A percentile compares a stretch with the other conserved stretches of the same genome.
These are phyloP conservation scores for Dolichoris vasculosae DNA, from an alignment of 1,140 invertebrate species.

Conservation along the genomic window DNA sequence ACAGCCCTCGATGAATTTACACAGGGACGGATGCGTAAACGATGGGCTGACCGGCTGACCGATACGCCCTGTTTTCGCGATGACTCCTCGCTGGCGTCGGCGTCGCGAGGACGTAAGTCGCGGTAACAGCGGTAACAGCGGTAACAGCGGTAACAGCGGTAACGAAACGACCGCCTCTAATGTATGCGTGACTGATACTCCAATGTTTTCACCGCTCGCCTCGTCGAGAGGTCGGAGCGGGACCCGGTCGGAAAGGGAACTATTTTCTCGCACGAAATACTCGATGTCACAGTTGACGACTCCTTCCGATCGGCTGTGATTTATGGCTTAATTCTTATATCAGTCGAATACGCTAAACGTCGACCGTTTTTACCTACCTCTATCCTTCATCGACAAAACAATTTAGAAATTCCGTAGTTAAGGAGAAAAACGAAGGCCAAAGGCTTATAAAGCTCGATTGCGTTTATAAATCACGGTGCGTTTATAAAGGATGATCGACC, in stretches of 20 bases:
- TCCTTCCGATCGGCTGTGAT: background rate
- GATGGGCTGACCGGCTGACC: background rate
- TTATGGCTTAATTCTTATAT: background rate
- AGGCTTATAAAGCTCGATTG: too few relatives aligned
- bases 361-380: background rate
- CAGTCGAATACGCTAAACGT: too few relatives aligned
- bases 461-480: too few relatives aligned
- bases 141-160: background rate
- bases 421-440: too few relatives aligned
- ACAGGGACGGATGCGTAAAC: background rate
- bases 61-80: background rate
- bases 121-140: background rate
- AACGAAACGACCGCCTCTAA: background rate
- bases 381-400: too few relatives aligned
- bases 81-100: background rate
- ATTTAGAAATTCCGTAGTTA: too few relatives aligned
- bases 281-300: background rate
- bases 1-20: background rate
- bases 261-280: background rate
- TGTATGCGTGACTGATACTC: background rate
- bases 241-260: background rate
- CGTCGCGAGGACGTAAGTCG: background rate
- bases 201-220: background rate
- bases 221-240: background rate
- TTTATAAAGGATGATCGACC: too few relatives aligned